Base-by-base conservation (phyloP, 2,888 invertebrate genomes). In the Synergus umbraculus region DNA sequence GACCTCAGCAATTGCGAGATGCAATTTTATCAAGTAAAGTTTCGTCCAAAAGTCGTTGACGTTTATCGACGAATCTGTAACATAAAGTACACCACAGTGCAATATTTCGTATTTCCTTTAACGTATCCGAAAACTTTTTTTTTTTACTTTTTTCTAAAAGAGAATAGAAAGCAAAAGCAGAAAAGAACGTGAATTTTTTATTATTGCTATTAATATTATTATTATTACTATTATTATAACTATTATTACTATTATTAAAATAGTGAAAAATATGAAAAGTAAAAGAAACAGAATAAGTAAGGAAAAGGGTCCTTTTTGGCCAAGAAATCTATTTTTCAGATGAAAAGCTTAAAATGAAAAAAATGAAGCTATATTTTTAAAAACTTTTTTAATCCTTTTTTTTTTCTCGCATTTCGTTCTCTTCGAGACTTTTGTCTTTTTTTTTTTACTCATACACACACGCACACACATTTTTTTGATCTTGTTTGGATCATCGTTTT, bases 291-390 rank as follows among this genome's bases (percentile, higher is more conserved):
- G 67, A 54, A 18, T 54, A 73, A 22, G 43, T 69, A 41, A 67
- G 67, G 79, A 78, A 78, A 60, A 76, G 46, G 76, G 80, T 79
- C 79, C 78, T 77, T 84, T 84, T 84, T 79, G 80, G 81, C 80
- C 82, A 84, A 85, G 77, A 81, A 83, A 82, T 86, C 86, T 88
- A 88, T 88, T 88, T 88, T 88, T 88, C 84, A 85, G 83, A 82
- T 69, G 46, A 81, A 83, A 81, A 78, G 79, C 83, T 84, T 81
- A 79, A 82, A 84, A 69, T 81, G 84, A 81, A 78, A 81, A 86
- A 83, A 81, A 83, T 78, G 80, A 86, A 89, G 87, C 85, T 88
- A 90, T 90, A 90, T 90, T 90, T 90, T 90, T 90, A 89, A 89
- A 90, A 84, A 84, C 85, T 81, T 54, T 81, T 80, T 81, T 79